These are phyloP conservation scores for Hypolimnas misippus DNA, from an alignment of 2,888 invertebrate species.

Conservation along the genomic window DNA sequence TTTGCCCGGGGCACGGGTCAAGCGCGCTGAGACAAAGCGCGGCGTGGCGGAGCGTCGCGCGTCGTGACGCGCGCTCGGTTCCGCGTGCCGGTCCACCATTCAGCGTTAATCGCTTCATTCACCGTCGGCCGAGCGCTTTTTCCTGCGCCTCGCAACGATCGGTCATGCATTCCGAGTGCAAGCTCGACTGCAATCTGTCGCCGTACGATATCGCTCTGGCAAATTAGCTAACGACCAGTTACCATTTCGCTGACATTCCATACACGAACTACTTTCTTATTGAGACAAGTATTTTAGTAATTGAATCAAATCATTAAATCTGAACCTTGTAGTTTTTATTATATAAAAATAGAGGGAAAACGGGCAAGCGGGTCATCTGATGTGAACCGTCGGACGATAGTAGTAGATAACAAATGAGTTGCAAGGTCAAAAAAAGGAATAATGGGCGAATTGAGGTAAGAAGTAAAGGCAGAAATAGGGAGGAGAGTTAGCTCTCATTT, in stretches of 20 bases:
- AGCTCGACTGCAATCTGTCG: constrained; percentile 54
- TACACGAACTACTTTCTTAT: background rate
- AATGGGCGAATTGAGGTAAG: no score
- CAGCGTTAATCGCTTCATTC: constrained; percentile 83
- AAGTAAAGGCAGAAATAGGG: no score
- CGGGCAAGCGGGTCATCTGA: no score
- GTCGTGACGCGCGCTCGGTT: constrained; percentile 80
- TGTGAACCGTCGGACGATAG: no score
- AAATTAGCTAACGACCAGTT: constrained; percentile 47
- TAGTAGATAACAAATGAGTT: no score
- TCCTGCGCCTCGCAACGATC: constrained; percentile 63
- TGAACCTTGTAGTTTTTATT: no score
- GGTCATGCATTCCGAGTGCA: constrained; percentile 77
- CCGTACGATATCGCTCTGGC: constrained; percentile 54
- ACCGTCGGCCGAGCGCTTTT: constrained; percentile 73
- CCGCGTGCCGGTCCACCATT: constrained; percentile 80
- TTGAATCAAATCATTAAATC: no score
- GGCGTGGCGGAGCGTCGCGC: constrained; percentile 56
- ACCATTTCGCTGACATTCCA: constrained; percentile 27
- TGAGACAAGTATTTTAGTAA: no score
- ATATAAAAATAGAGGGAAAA: no score
- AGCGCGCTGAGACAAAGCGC: constrained; percentile 77
- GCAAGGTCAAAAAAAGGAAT: no score
- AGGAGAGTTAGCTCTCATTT: no score
- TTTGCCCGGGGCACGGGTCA: constrained; percentile 81